A percentile compares a stretch with the other conserved stretches of the same genome.
Conservation (phyloP, 2,113 vertebrate species). For the Phalacrocorax pelagicus region DNA sequence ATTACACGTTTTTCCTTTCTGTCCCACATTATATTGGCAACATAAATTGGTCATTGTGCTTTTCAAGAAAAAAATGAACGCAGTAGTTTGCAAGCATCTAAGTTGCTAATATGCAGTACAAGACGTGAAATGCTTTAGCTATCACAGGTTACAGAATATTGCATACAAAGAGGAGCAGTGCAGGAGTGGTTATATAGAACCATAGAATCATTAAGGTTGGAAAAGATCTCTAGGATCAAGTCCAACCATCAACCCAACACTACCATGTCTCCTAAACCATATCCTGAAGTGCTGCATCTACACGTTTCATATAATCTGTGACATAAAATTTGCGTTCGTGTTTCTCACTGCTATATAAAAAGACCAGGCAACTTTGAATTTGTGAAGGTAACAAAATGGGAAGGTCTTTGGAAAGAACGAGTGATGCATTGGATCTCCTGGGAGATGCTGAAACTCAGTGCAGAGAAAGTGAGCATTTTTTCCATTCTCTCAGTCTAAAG, state of each 20-base stretch:
- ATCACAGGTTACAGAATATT: constrained; percentile 3
- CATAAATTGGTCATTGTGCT: neutral
- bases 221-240: no score
- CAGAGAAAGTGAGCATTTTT: constrained; percentile 40
- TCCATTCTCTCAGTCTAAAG: constrained; percentile 27
- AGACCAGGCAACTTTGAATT: constrained; percentile 8
- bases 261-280: no score
- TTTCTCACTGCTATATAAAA: constrained; percentile 6
- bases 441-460: constrained; percentile 35
- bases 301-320: neutral
- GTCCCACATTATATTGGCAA: neutral
- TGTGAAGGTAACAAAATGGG: constrained; percentile 18
- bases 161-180: neutral
- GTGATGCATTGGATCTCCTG: constrained; percentile 8
- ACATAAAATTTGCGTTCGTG: neutral
- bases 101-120: neutral
- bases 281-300: no score
- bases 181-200: neutral
- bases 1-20: neutral
- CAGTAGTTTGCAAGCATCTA: neutral
- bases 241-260: no score
- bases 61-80: neutral
- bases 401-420: constrained; percentile 24
- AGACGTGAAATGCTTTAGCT: constrained; percentile 14
- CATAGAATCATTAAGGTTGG: no score